Base-by-base conservation (phyloP, 2,888 invertebrate species). In the Tromatobia lineatoria region DNA sequence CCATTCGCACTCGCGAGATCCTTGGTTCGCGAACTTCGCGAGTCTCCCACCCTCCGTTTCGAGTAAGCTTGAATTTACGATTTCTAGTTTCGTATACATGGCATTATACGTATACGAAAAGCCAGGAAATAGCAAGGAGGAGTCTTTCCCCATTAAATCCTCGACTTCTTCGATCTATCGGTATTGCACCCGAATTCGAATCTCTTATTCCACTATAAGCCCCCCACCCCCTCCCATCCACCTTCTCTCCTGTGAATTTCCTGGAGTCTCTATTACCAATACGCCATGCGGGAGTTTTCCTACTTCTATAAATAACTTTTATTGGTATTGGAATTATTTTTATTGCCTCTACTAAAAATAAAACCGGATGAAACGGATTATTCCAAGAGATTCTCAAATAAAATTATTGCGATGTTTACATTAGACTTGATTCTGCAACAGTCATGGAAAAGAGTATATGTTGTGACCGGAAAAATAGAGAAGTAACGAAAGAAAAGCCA, bases 1-100 rank as follows among this genome's bases (percentile, higher is more conserved):
- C 61, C 13, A 42, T 71, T 64, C 64, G 50, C 54, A 73, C 54
- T 59, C 34, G 64, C 64, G 42, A 50, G 42, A n/a, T n/a, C 42
- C 50, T 42, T 23, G 59, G 10, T 47, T 61, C 52, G 80, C 42
- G 57, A 80, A 83, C 80, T 83, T 73, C 52, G 29, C 57, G 70
- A 75, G 23, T 3, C 61, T 59, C 61, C 59, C 54, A 52, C 64
- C 47, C 57, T 64, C 75, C 73, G 47, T 29, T 79, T 73, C 73
- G 52, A 59, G 80, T 80, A 83, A 83, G 80, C 83, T 83, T 61
- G 67, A 80, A 83, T 83, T 83, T 83, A 83, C 83, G 83, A 80
- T 83, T 77, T 77, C 83, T 67, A 80, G 83, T 80, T 83, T 69
- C 71, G 80, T 76, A 77, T 83, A 80, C 67, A 77, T 45, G 47